Evolutionary conservation across 2,888 invertebrate species (phyloP).

Genomic region (Tetragonisca angustula): DNA sequence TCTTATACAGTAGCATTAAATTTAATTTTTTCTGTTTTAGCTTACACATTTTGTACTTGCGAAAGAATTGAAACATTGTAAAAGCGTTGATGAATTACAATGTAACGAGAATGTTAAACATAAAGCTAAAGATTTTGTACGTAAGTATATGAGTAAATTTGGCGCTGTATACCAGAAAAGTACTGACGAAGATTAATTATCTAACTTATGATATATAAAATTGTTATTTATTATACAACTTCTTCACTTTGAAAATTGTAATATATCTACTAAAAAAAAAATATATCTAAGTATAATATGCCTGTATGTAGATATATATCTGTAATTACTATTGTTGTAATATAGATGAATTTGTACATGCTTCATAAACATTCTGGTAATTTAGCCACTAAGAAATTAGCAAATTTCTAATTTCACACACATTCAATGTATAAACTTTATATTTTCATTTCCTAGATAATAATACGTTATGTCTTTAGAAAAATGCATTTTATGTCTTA

Average conservation of each 20-base stretch:
- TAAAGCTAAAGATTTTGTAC: conserved; percentile 97
- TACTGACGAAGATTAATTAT: conserved; percentile 86
- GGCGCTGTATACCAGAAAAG: conserved; percentile 91
- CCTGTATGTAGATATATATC: conserved; percentile 70
- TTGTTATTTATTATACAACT: conserved; percentile 71
- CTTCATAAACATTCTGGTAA: conserved; percentile 67
- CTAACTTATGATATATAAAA: conserved; percentile 65
- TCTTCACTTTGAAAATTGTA: conserved; percentile 56
- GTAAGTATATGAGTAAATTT: conserved; percentile 98
- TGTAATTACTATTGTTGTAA: conserved; percentile 70
- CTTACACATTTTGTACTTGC: conserved; percentile 97
- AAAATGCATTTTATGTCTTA: conserved; percentile 59
- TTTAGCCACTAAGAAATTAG: conserved; percentile 61
- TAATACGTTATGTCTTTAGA: conserved; percentile 58
- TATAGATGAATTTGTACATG: conserved; percentile 72
- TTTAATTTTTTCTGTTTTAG: conserved; percentile 85
- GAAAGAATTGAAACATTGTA: conserved; percentile 96
- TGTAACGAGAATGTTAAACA: conserved; percentile 96
- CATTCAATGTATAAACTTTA: conserved; percentile 56
- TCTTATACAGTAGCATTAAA: neutral
- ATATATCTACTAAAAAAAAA: conserved; percentile 53
- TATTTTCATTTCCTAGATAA: conserved; percentile 55
- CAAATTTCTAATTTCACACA: conserved; percentile 66
- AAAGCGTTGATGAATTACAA: conserved; percentile 92
- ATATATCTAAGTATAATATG: conserved; percentile 60